Percentiles rank a stretch among this genome's conserved stretches.
Evolutionary conservation across 35 echinoderm and acorn worm genomes (phyloP).

Genomic region (Ophiothrix spiculata): DNA sequence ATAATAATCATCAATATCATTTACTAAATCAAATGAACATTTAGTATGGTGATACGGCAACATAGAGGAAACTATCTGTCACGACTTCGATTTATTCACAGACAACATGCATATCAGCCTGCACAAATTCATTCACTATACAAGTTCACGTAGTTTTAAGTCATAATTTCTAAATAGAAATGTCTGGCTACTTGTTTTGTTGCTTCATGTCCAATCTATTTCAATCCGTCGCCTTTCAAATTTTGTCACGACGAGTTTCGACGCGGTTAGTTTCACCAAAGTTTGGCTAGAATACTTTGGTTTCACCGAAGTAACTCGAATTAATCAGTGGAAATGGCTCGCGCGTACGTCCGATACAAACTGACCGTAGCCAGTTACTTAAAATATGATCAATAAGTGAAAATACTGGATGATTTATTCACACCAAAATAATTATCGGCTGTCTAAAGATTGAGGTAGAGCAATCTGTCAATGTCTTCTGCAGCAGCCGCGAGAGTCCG

Average conservation of each 20-base stretch:
- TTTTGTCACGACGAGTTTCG: neutral
- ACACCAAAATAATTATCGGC: constrained; percentile 11
- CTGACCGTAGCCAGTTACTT: neutral
- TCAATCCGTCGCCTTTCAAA: neutral
- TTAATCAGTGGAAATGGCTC: neutral
- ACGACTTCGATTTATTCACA: no score
- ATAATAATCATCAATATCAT: no score
- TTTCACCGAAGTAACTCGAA: neutral
- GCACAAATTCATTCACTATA: no score
- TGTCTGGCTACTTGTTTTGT: neutral
- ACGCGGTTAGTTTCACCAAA: neutral
- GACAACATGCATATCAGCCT: no score
- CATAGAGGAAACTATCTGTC: no score
- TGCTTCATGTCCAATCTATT: neutral
- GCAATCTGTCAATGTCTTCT: neutral
- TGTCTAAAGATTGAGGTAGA: neutral
- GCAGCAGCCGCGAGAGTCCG: no score
- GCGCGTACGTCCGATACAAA: neutral
- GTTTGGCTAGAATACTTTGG: no score
- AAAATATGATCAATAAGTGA: constrained; percentile 9
- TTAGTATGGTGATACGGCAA: no score
- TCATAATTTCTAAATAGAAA: neutral
- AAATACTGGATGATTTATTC: constrained; percentile 2
- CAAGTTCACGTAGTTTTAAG: neutral
- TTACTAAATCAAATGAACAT: no score